A percentile compares a stretch with the other conserved stretches of the same genome.
Conservation (phyloP, 2,797 vertebrate genomes). For the Alfaro cultratus region DNA sequence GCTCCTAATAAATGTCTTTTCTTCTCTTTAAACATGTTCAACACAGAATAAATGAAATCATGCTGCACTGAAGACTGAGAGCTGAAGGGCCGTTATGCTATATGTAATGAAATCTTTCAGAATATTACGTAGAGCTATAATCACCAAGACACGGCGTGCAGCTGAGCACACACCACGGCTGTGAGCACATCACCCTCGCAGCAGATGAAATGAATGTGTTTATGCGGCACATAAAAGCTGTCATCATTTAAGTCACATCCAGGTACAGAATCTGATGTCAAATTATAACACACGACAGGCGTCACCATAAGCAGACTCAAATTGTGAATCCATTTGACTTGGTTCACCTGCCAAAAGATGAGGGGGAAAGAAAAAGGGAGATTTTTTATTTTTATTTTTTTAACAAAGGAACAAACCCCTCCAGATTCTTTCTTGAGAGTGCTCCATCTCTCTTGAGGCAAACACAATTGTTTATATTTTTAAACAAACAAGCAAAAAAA, state of each 20-base stretch:
- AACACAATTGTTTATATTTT: slow-evolving; percentile 6
- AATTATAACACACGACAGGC: not conserved
- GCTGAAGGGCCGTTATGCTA: not conserved
- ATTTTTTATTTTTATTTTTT: not conserved
- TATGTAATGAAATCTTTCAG: not conserved
- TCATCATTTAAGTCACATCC: slow-evolving; percentile 2
- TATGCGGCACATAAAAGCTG: slow-evolving; percentile 5
- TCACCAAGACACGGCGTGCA: not conserved
- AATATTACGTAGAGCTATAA: not conserved
- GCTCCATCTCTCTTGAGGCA: not conserved
- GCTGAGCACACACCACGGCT: slow-evolving; percentile 1
- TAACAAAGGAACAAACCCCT: not conserved
- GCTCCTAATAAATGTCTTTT: not conserved
- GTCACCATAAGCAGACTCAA: not conserved
- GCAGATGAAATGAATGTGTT: not conserved
- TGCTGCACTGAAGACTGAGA: not conserved
- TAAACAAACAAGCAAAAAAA: not conserved
- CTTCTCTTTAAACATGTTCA: not conserved
- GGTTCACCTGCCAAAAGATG: not conserved
- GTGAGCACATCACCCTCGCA: slow-evolving; percentile 2
- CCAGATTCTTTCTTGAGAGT: not conserved
- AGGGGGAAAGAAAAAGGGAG: too few relatives aligned
- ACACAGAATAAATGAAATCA: not conserved
- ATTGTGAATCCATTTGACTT: not conserved
- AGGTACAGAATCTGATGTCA: not conserved